phyloP scores from a whole-genome alignment of 2,113 vertebrate genomes.

The Paracyprichromis sp. region DNA sequence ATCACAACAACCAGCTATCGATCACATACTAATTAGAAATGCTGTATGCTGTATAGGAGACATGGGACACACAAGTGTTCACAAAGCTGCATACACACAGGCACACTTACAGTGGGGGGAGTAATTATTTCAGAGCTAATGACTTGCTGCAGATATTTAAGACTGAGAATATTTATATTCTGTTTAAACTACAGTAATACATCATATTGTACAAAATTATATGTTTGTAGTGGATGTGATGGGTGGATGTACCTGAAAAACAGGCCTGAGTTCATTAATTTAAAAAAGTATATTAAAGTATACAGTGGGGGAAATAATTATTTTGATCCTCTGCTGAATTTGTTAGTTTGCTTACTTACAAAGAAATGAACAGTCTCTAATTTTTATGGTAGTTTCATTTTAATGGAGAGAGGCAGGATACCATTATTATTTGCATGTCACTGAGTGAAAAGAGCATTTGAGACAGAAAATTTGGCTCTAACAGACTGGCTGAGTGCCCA shows the following conservation, averaged over 20 bases:
- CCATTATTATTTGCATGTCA: not conserved
- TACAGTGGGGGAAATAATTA: not conserved
- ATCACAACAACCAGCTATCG: constrained; percentile 58
- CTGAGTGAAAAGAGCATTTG: not conserved
- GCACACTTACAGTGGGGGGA: not conserved
- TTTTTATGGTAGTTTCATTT: not conserved
- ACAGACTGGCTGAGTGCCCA: not conserved
- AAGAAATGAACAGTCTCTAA: not conserved
- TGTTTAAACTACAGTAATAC: not conserved
- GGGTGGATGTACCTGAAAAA: not conserved
- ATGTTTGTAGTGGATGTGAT: not conserved
- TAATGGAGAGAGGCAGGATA: not conserved
- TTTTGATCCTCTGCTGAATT: not conserved
- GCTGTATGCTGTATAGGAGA: not conserved
- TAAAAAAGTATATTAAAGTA: not conserved
- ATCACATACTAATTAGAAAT: constrained; percentile 63
- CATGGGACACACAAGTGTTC: not conserved
- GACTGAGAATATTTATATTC: not conserved
- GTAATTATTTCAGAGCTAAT: not conserved
- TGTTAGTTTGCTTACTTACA: not conserved
- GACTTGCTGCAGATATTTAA: not conserved
- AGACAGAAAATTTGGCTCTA: not conserved
- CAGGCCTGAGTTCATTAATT: not conserved
- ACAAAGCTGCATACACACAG: not conserved
- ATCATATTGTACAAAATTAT: not conserved